Percentiles rank a stretch among this genome's conserved stretches.
Evolutionary conservation across 1,140 invertebrate genomes (phyloP).

Genomic region (Aphis gossypii): DNA sequence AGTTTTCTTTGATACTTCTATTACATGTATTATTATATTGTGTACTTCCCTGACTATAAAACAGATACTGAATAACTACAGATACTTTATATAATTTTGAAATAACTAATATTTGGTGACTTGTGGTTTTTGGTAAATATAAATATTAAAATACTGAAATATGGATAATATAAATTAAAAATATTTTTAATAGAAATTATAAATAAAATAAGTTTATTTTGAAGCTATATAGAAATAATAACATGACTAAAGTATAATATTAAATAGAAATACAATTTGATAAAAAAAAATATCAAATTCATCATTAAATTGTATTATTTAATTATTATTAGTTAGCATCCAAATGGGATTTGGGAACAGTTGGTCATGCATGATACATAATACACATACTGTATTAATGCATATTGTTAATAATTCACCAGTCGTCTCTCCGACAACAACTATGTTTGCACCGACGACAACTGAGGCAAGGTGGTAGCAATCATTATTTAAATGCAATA

Average conservation of each 20-base stretch:
- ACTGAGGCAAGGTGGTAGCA: not conserved
- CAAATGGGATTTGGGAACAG: not conserved
- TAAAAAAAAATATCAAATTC: not conserved
- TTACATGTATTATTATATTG: too few species aligned
- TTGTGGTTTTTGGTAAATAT: not conserved
- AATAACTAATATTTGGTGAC: not conserved
- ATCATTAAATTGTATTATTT: not conserved
- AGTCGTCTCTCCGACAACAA: not conserved
- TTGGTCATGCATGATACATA: not conserved
- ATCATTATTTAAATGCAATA: not conserved
- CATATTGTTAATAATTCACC: not conserved
- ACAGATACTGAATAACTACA: not conserved
- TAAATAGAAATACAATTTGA: not conserved
- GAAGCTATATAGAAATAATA: not conserved
- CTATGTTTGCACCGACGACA: not conserved
- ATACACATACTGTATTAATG: not conserved
- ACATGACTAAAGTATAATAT: not conserved
- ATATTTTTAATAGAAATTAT: not conserved
- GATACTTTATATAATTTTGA: not conserved
- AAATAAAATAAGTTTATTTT: not conserved
- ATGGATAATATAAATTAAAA: not conserved
- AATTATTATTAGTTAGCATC: not conserved
- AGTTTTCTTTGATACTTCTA: too few species aligned
- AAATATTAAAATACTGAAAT: not conserved
- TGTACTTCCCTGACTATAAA: too few species aligned